Evolutionary conservation across 2,888 invertebrate species (phyloP).

Genomic region (Drosophila nr. medialis): DNA sequence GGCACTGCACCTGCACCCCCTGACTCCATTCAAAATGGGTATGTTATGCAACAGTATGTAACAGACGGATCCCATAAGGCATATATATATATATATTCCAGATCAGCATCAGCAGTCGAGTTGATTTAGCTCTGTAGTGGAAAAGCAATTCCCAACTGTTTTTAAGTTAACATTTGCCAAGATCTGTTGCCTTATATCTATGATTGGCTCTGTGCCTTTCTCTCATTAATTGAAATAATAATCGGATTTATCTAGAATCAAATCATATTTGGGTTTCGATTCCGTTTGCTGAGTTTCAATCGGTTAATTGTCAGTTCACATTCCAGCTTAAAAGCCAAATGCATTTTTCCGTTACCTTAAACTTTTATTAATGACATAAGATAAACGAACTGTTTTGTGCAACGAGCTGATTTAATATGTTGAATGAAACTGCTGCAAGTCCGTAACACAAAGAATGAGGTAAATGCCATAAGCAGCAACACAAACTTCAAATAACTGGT

Average conservation of each 20-base stretch:
- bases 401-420: constrained; percentile 18
- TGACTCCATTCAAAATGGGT: not conserved
- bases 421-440: constrained; percentile 32
- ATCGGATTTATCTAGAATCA: not conserved
- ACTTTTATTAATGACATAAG: constrained; percentile 1
- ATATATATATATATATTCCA: not conserved
- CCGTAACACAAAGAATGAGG: not conserved
- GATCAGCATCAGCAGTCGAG: not conserved
- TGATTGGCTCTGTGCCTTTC: not conserved
- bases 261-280: not conserved
- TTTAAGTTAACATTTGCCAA: not conserved
- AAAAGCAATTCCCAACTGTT: not conserved
- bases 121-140: not conserved
- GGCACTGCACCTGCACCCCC: not conserved
- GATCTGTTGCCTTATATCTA: not conserved
- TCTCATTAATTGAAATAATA: not conserved
- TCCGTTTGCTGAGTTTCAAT: not conserved
- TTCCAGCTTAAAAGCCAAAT: not conserved
- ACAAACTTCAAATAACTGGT: constrained; percentile 9
- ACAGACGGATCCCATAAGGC: not conserved
- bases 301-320: not conserved
- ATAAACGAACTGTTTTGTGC: constrained; percentile 7
- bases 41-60: not conserved
- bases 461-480: constrained; percentile 14
- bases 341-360: not conserved